These are phyloP conservation scores for Galerucella nymphaeae DNA, from an alignment of 2,888 invertebrate species.

Conservation along the genomic window DNA sequence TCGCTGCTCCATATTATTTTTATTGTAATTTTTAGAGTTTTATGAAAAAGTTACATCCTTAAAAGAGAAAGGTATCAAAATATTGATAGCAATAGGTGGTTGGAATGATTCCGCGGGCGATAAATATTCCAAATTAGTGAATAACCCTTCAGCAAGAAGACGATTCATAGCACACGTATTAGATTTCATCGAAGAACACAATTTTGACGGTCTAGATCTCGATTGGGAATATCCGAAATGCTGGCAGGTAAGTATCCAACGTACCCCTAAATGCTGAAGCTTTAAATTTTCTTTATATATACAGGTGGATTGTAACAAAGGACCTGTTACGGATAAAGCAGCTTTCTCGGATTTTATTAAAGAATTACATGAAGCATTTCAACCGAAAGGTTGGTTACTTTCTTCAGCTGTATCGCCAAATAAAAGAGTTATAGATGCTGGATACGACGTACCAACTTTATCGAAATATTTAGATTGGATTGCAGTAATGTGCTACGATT, in stretches of 20 bases:
- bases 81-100: constrained; percentile 89
- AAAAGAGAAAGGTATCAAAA: constrained; percentile 80
- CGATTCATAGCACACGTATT: constrained; percentile 81
- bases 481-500: constrained; percentile 91
- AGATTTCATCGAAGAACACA: constrained; percentile 81
- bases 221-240: constrained; percentile 97
- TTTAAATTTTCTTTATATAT: constrained; percentile 1
- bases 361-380: constrained; percentile 79
- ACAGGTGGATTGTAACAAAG: constrained; percentile 84
- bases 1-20: not conserved
- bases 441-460: constrained; percentile 84
- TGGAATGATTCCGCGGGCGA: constrained; percentile 95
- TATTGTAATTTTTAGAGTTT: constrained; percentile 71
- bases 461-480: constrained; percentile 88
- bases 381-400: constrained; percentile 76
- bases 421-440: constrained; percentile 84
- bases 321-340: constrained; percentile 82
- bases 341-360: constrained; percentile 80
- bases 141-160: constrained; percentile 75
- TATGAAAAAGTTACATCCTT: constrained; percentile 85
- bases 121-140: constrained; percentile 86
- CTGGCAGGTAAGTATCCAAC: constrained; percentile 75
- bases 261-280: not conserved
- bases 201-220: constrained; percentile 91
- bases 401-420: constrained; percentile 89